Evolutionary conservation across 1,140 invertebrate species (phyloP).

Genomic region (Varroa destructor): DNA sequence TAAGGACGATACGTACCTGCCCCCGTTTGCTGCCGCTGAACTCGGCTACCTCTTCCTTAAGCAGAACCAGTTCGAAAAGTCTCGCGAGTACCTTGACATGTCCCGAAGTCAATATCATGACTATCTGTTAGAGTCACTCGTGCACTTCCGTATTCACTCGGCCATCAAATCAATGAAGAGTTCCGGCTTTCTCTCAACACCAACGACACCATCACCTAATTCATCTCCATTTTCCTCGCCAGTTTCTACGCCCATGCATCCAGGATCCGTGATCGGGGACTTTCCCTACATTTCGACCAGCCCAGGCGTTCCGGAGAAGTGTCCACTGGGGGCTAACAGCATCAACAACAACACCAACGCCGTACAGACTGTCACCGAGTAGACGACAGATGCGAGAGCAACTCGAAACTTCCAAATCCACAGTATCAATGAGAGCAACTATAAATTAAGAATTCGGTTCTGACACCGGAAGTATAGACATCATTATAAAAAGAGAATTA

Average conservation of each 20-base stretch:
- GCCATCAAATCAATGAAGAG: constrained; percentile 47
- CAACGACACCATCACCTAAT: constrained; percentile 31
- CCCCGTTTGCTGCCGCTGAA: constrained; percentile 75
- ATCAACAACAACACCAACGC: constrained; percentile 14
- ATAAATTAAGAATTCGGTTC: too few relatives aligned
- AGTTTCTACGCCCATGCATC: constrained; percentile 30
- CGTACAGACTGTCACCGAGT: constrained; percentile 4
- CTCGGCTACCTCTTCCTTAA: constrained; percentile 60
- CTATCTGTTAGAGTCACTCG: constrained; percentile 71
- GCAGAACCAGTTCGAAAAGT: constrained; percentile 52
- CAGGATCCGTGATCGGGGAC: constrained; percentile 10
- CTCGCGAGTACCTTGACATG: constrained; percentile 60
- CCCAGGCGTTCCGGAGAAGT: constrained; percentile 14
- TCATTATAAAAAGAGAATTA: too few relatives aligned
- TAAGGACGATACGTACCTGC: constrained; percentile 65
- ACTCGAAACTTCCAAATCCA: too few relatives aligned
- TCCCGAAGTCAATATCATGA: constrained; percentile 71
- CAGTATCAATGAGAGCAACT: too few relatives aligned
- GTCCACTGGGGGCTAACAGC: constrained; percentile 6
- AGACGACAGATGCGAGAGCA: too few relatives aligned
- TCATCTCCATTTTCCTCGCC: constrained; percentile 31
- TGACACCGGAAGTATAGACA: too few relatives aligned
- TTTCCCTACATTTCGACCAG: constrained; percentile 18
- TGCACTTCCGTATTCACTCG: constrained; percentile 81
- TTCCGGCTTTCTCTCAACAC: constrained; percentile 30